These are phyloP conservation scores for Brachyrhaphis roseni DNA, from an alignment of 2,797 vertebrate species.

Conservation along the genomic window DNA sequence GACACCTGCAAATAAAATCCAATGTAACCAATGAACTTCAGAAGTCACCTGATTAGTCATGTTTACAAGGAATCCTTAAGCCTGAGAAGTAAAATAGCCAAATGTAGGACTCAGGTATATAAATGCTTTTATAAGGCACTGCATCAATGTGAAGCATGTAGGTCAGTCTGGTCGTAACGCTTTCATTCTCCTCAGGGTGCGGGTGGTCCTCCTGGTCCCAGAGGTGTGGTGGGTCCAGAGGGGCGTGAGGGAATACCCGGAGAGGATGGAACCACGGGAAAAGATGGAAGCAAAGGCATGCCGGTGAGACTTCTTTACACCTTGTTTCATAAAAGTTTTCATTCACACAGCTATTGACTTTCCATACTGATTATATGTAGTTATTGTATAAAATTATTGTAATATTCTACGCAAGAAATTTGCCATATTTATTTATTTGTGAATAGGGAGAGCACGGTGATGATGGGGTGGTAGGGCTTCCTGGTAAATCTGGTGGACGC, in stretches of 20 bases:
- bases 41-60: background rate
- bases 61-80: background rate
- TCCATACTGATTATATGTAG: background rate
- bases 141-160: background rate
- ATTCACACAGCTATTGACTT: background rate
- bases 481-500: constrained; percentile 86
- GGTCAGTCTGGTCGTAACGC: constrained; percentile 13
- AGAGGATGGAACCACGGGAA: constrained; percentile 87
- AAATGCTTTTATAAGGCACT: background rate
- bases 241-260: constrained; percentile 90
- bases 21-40: background rate
- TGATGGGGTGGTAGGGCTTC: constrained; percentile 87
- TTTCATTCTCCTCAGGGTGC: constrained; percentile 65
- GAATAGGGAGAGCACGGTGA: constrained; percentile 93
- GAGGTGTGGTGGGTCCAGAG: constrained; percentile 93
- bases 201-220: constrained; percentile 82
- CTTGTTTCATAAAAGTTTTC: background rate
- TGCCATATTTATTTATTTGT: constrained; percentile 7
- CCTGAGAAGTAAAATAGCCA: background rate
- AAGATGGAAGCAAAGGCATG: constrained; percentile 86
- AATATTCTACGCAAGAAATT: background rate
- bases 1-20: background rate
- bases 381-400: background rate
- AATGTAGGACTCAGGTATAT: background rate
- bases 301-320: constrained; percentile 80